These are phyloP conservation scores for Drosophila anomelani DNA, from an alignment of 2,888 invertebrate species.

Conservation along the genomic window DNA sequence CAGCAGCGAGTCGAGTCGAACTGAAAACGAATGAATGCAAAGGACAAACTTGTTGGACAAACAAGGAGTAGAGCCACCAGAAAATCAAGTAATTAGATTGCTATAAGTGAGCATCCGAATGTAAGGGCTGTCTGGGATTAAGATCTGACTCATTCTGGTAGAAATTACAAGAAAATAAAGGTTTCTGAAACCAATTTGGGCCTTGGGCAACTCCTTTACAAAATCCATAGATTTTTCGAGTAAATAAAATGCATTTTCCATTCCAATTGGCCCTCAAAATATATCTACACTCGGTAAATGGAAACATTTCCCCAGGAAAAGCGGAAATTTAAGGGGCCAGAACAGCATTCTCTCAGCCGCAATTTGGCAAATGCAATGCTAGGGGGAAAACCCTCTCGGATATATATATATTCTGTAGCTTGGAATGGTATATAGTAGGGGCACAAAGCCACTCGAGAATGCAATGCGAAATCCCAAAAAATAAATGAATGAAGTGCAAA, in stretches of 20 bases:
- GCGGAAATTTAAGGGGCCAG: neutral
- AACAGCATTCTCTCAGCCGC: slow-evolving; percentile 20
- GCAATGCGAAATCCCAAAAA: slow-evolving; percentile 21
- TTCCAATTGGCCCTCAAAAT: neutral
- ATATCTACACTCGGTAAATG: slow-evolving; percentile 20
- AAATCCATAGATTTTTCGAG: slow-evolving; percentile 1
- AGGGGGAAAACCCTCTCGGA: neutral
- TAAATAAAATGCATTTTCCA: slow-evolving; percentile 17
- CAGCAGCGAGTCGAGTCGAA: neutral
- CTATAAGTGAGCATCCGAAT: slow-evolving; percentile 19
- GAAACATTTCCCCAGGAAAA: slow-evolving; percentile 9
- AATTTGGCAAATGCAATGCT: slow-evolving; percentile 51
- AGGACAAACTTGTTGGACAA: slow-evolving; percentile 32
- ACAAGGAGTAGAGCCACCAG: neutral
- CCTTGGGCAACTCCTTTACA: neutral
- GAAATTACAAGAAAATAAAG: neutral
- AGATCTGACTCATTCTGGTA: neutral
- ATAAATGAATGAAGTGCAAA: slow-evolving; percentile 46
- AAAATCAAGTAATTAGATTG: slow-evolving; percentile 35
- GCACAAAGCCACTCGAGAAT: slow-evolving; percentile 17
- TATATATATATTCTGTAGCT: neutral
- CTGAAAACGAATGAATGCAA: slow-evolving; percentile 13
- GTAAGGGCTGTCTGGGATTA: neutral
- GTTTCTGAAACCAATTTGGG: slow-evolving; percentile 13
- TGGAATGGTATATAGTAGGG: neutral